phyloP scores from a whole-genome alignment of 1,140 invertebrate genomes.

The Trichonephila inaurata region DNA sequence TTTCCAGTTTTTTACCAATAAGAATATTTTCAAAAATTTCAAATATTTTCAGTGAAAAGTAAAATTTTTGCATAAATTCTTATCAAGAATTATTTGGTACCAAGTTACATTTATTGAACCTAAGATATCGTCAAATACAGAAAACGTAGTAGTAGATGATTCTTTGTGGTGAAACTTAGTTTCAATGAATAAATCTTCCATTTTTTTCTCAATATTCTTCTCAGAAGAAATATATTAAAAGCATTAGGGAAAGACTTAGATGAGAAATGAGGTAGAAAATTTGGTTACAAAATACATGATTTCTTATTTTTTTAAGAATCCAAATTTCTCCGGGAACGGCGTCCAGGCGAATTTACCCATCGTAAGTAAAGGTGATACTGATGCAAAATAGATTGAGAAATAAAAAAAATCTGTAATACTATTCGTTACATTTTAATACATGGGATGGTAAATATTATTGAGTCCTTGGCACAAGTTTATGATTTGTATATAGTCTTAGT shows the following conservation, averaged over 20 bases:
- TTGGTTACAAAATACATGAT: conserved; percentile 6
- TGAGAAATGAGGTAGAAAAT: background rate
- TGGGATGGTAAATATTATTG: background rate
- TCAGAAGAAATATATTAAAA: background rate
- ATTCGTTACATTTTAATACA: background rate
- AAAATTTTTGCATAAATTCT: background rate
- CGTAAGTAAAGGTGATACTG: background rate
- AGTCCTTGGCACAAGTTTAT: background rate
- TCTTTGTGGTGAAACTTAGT: background rate
- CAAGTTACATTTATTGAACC: background rate
- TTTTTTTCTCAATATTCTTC: background rate
- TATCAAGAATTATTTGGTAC: background rate
- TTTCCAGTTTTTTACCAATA: too few relatives aligned
- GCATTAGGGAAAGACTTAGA: background rate
- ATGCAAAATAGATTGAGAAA: background rate
- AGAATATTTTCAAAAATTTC: too few relatives aligned
- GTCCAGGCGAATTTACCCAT: background rate
- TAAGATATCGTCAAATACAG: background rate
- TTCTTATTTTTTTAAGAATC: background rate
- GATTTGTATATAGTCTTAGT: background rate
- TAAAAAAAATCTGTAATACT: background rate
- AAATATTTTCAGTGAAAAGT: background rate
- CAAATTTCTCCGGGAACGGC: background rate
- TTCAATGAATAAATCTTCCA: background rate
- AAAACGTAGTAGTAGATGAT: background rate